Base-by-base conservation (phyloP, 1,140 invertebrate genomes). In the Panagrolaimus sp. region DNA sequence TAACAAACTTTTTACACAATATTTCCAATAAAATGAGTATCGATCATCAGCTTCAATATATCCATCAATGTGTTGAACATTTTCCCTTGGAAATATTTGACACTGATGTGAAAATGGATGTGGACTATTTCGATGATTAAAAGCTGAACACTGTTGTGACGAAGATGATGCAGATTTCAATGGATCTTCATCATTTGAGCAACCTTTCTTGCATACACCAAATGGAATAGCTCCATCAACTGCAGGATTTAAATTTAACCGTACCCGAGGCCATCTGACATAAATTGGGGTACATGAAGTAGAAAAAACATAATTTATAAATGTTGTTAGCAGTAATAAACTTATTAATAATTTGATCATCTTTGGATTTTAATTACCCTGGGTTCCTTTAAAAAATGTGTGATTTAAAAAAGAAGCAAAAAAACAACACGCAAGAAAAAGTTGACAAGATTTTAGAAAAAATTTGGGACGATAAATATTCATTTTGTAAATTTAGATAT, bases 11-110 rank as follows among this genome's bases (percentile, higher is more conserved):
- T 82, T 76, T 12, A 82, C 67, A 70, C 80, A 82, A 69, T 83
- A 82, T 65, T 82, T 82, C 80, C 80, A 82, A 66, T 83, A 82
- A 70, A 82, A 82, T 6, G 80, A 81, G 62, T 77, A 82, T n/a
- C 80, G 78, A 69, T 82, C 80, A 63, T 82, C 80, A 1, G 80
- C 80, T 63, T 82, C 80, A 43, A 83, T 76, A 58, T 78, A 78
- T 15, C 82, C 80, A 67, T 82, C 80, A 14, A 83, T 78, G 43
- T 80, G 74, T 69, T 81, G 76, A 8, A 83, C 71, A 68, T 80
- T 68, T 48, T 83, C 78, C 0, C 65, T 58, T 67, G 79, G 73
- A 70, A 82, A 82, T 3, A 82, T 67, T 62, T 82, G 77, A 46
- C 80, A 80, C 12, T 78, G 66, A 63, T 82, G 32, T 10, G 68